phyloP scores from a whole-genome alignment of 2,888 invertebrate genomes.

The Onthophagus sagittarius region DNA sequence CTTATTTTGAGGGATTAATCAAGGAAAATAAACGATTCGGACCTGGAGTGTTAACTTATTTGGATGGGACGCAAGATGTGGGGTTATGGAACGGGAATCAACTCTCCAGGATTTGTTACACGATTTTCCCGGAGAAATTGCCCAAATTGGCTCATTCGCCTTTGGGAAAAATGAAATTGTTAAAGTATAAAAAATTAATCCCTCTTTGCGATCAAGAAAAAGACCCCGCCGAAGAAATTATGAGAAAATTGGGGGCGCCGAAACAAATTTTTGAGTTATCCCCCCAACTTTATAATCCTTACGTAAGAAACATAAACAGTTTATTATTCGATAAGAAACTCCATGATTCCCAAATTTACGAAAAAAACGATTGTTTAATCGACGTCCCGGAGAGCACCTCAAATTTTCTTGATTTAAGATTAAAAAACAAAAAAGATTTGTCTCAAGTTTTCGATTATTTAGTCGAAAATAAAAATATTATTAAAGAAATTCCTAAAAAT shows the following conservation, averaged over 20 bases:
- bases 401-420: background rate
- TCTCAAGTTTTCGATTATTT: slow-evolving; percentile 13
- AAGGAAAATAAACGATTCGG: slow-evolving; percentile 55
- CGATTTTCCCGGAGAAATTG: slow-evolving; percentile 32
- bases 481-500: slow-evolving; percentile 2
- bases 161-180: slow-evolving; percentile 36
- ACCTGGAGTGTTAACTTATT: slow-evolving; percentile 53
- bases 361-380: slow-evolving; percentile 35
- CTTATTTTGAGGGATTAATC: slow-evolving; percentile 49
- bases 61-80: slow-evolving; percentile 51
- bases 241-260: slow-evolving; percentile 30
- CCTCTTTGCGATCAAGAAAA: slow-evolving; percentile 29
- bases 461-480: slow-evolving; percentile 17
- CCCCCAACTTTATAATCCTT: slow-evolving; percentile 35
- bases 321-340: slow-evolving; percentile 39
- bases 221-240: slow-evolving; percentile 31
- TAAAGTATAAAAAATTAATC: slow-evolving; percentile 40
- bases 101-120: slow-evolving; percentile 47
- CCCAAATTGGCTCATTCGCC: slow-evolving; percentile 37
- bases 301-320: slow-evolving; percentile 38
- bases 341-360: slow-evolving; percentile 37
- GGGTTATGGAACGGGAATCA: slow-evolving; percentile 55
- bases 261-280: slow-evolving; percentile 27
- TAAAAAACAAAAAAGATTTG: background rate
- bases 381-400: slow-evolving; percentile 32